phyloP scores from a whole-genome alignment of 2,113 vertebrate genomes.

The Larimichthys crocea region DNA sequence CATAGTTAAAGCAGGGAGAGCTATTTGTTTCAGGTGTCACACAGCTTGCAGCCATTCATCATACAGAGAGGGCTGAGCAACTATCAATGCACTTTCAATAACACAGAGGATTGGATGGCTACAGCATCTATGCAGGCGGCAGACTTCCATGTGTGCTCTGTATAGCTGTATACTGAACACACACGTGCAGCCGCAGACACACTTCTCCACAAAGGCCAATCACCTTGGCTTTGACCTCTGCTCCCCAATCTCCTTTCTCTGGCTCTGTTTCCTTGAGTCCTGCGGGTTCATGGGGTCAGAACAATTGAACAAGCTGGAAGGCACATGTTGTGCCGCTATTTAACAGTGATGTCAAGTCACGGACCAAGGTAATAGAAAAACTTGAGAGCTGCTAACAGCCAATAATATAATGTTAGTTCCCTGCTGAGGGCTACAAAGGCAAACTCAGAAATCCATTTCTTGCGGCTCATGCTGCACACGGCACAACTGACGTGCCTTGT shows the following conservation, averaged over 20 bases:
- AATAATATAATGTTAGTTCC: constrained; percentile 58
- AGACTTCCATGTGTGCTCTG: constrained; percentile 1
- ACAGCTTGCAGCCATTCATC: constrained; percentile 61
- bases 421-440: constrained; percentile 60
- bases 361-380: constrained; percentile 63
- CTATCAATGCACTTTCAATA: constrained; percentile 59
- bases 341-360: constrained; percentile 66
- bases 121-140: constrained; percentile 13
- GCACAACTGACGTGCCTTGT: constrained; percentile 28
- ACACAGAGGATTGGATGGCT: constrained; percentile 36
- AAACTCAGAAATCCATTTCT: constrained; percentile 65
- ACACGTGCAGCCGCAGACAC: neutral
- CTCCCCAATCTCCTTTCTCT: neutral
- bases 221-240: constrained; percentile 56
- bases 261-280: constrained; percentile 31
- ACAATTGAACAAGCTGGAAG: constrained; percentile 54
- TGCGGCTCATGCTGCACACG: constrained; percentile 27
- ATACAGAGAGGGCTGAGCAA: constrained; percentile 46
- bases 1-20: constrained; percentile 44
- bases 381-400: constrained; percentile 58
- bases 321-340: constrained; percentile 61
- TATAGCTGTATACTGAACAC: neutral
- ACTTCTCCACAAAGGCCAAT: constrained; percentile 10
- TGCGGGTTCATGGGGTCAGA: constrained; percentile 49
- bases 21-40: constrained; percentile 66